Evolutionary conservation across 2,113 vertebrate species (phyloP), one percentile per base, ranked within the genome.

Genomic region (Eurypyga helias): DNA sequence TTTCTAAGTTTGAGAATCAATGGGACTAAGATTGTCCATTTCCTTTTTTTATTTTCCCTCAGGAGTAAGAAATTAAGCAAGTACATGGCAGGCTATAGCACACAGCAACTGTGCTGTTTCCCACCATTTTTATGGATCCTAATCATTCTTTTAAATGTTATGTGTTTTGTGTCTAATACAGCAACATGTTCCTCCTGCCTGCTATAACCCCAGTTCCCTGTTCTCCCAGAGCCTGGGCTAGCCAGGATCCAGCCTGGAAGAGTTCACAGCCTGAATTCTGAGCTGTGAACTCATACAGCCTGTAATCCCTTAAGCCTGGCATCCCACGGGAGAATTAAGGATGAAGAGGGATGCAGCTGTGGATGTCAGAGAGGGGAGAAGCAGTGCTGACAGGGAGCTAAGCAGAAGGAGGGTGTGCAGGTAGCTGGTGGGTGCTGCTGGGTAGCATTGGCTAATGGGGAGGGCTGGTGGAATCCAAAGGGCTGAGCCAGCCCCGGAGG

Each of bases 271-370:
- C 58, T 6, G 2, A 77, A 84, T 69, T 61, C 34, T 0, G 0
- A 69, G 55, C 52, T 82, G 61, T 55, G 73, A 89, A 89, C 83
- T 69, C 70, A 4, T 15, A 12, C 51, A 91, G 89, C 36, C 81
- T 2, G 0, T 91, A 97, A 96, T 96, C 89, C 86, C 67, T 92
- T 96, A 96, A 97, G 38, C 87, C 61, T 76, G 0, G 2, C 57
- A 93, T 96, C 87, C 87, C 91, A 69, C 57, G 51, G 84, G 69
- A 94, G 93, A 91, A 96, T 91, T 95, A 93, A 82, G 81, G 77
- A 85, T 14, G 11, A 76, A 65, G 61, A 91, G 38, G 43, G 61
- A 90, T 79, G 81, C 61, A 89, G 79, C 73, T 76, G 48, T 43
- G 77, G 61, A 36, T 93, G 51, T 76, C 4, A 0, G 81, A 71